Percentiles rank a stretch among this genome's conserved stretches.
These are phyloP conservation scores for Pseudobourletiella spinata DNA, from an alignment of 1,140 invertebrate genomes.

Conservation along the genomic window DNA sequence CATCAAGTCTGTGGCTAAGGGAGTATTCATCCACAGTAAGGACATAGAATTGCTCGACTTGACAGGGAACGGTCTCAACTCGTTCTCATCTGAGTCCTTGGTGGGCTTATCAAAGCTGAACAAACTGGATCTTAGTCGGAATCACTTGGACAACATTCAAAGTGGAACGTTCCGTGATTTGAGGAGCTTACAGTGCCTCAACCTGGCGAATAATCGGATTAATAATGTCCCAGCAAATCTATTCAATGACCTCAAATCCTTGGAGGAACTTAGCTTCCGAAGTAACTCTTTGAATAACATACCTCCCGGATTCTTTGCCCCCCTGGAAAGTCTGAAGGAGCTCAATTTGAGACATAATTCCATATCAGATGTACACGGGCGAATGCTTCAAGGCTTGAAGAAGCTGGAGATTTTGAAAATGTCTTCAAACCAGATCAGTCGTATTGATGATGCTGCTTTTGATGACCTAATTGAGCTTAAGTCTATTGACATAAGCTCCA, in stretches of 20 bases:
- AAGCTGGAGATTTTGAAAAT: constrained; percentile 41
- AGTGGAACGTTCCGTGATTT: constrained; percentile 58
- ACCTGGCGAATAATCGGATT: constrained; percentile 67
- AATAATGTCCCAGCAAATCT: constrained; percentile 36
- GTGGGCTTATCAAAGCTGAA: constrained; percentile 52
- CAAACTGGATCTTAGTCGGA: constrained; percentile 63
- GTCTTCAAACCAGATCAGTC: constrained; percentile 37
- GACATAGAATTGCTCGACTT: constrained; percentile 66
- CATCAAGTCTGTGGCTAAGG: constrained; percentile 57
- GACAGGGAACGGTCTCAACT: constrained; percentile 60
- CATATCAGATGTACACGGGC: constrained; percentile 36
- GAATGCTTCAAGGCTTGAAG: constrained; percentile 38
- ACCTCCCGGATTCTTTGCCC: constrained; percentile 37
- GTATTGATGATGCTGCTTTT: constrained; percentile 36
- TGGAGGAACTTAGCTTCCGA: constrained; percentile 38
- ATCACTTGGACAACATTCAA: constrained; percentile 60
- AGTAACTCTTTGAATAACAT: constrained; percentile 37
- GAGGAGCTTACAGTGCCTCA: constrained; percentile 53
- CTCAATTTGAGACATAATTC: constrained; percentile 41
- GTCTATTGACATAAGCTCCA: constrained; percentile 34
- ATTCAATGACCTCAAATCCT: constrained; percentile 33
- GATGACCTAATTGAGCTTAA: constrained; percentile 31
- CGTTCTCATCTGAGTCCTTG: constrained; percentile 57
- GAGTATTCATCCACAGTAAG: constrained; percentile 59
- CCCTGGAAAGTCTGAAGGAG: constrained; percentile 39